A percentile compares a stretch with the other conserved stretches of the same genome.
Conservation (phyloP, 1,140 invertebrate species). For the Euwallacea fornicatus region DNA sequence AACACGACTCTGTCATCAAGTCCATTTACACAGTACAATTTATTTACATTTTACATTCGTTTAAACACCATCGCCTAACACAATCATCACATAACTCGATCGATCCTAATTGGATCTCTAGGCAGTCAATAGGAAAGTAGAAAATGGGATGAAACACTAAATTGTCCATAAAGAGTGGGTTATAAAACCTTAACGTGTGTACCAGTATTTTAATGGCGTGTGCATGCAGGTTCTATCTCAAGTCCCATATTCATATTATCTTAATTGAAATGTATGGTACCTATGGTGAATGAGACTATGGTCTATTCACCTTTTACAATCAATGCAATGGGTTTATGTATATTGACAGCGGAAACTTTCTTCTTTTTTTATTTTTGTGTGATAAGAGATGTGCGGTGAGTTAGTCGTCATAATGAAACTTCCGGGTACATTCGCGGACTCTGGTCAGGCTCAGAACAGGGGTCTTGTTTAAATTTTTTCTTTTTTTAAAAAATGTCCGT, state of each 20-base stretch:
- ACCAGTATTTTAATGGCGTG: conserved; percentile 24
- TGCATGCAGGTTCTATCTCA: conserved; percentile 26
- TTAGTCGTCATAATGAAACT: too few relatives aligned
- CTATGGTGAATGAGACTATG: neutral
- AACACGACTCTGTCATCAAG: neutral
- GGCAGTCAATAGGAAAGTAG: conserved; percentile 17
- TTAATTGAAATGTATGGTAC: conserved; percentile 32
- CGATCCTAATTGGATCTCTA: conserved; percentile 17
- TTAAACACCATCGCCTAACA: conserved; percentile 1
- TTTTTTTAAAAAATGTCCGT: too few relatives aligned
- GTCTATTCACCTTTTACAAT: conserved; percentile 29
- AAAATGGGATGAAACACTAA: conserved; percentile 22
- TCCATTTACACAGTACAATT: neutral
- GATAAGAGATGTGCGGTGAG: too few relatives aligned
- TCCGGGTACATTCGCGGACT: too few relatives aligned
- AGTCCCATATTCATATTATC: conserved; percentile 30
- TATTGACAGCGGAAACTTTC: too few relatives aligned
- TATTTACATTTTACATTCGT: conserved; percentile 9
- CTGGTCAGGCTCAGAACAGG: too few relatives aligned
- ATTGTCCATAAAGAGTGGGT: conserved; percentile 17
- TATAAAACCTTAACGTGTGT: conserved; percentile 23
- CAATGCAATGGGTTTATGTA: conserved; percentile 3
- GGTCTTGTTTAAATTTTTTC: too few relatives aligned
- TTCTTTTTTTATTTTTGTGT: too few relatives aligned
- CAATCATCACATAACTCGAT: conserved; percentile 15